Conservation (phyloP, 2,888 invertebrate genomes). For the Scaptomyza flava region DNA sequence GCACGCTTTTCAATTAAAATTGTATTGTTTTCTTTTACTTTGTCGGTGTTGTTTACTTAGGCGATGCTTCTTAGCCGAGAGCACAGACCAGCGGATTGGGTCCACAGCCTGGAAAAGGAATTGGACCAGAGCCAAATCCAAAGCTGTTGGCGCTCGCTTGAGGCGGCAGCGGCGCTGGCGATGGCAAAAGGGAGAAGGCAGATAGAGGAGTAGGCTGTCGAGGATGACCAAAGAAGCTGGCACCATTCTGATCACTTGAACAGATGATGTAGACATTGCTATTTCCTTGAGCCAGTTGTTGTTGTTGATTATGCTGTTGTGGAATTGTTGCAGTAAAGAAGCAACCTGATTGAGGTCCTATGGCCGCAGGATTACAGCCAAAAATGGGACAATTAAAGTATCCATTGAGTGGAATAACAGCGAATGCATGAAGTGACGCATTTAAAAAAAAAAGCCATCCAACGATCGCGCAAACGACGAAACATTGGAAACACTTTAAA, state of each 20-base stretch:
- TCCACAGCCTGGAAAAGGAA: slow-evolving; percentile 31
- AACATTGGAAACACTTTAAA: slow-evolving; percentile 23
- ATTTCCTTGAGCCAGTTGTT: slow-evolving; percentile 69
- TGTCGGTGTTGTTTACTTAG: slow-evolving; percentile 82
- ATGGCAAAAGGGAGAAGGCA: slow-evolving; percentile 8
- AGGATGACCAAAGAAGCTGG: slow-evolving; percentile 35
- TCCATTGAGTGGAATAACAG: slow-evolving; percentile 59
- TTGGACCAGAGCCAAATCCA: slow-evolving; percentile 39
- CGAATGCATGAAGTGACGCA: slow-evolving; percentile 66
- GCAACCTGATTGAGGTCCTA: slow-evolving; percentile 49
- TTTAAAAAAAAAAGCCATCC: slow-evolving; percentile 64
- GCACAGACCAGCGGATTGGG: slow-evolving; percentile 37
- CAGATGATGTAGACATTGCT: slow-evolving; percentile 73
- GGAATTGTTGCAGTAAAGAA: no score
- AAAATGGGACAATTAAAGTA: slow-evolving; percentile 51
- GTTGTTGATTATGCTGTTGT: slow-evolving; percentile 39
- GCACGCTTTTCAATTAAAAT: slow-evolving; percentile 84
- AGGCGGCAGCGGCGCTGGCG: slow-evolving; percentile 26
- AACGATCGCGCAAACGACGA: slow-evolving; percentile 57
- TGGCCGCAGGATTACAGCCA: slow-evolving; percentile 64
- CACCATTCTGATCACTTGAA: slow-evolving; percentile 67
- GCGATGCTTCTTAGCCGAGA: slow-evolving; percentile 60
- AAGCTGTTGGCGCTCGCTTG: slow-evolving; percentile 50
- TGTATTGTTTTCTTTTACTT: slow-evolving; percentile 85
- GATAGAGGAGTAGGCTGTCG: slow-evolving; percentile 34